phyloP scores from a whole-genome alignment of 2,888 invertebrate species.

The Macropis europaea region DNA sequence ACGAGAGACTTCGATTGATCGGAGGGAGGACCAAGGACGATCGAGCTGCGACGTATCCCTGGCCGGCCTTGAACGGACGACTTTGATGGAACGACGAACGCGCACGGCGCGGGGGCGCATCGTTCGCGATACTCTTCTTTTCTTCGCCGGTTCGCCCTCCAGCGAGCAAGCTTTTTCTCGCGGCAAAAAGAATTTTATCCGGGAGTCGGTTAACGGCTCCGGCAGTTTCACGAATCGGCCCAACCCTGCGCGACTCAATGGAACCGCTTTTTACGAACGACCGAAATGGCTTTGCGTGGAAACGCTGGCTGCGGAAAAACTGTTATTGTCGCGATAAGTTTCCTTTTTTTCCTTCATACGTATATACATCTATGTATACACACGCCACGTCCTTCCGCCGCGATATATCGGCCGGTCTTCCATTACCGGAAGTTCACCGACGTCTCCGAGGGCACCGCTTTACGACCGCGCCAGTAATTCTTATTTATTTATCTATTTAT shows the following conservation, averaged over 20 bases:
- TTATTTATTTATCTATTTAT: no score
- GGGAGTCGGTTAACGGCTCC: conserved; percentile 51
- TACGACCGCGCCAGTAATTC: not conserved
- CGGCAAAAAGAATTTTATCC: conserved; percentile 56
- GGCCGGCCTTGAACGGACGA: conserved; percentile 36
- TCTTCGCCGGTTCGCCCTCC: conserved; percentile 10
- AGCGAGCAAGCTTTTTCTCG: conserved; percentile 49
- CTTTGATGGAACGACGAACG: conserved; percentile 48
- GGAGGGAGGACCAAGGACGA: conserved; percentile 38
- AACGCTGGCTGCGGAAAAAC: conserved; percentile 37
- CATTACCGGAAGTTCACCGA: conserved; percentile 1
- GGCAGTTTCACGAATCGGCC: conserved; percentile 47
- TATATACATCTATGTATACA: conserved; percentile 10
- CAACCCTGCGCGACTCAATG: conserved; percentile 16
- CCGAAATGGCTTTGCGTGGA: conserved; percentile 39
- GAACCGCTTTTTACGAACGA: conserved; percentile 48
- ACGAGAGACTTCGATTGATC: conserved; percentile 32
- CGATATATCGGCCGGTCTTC: conserved; percentile 31
- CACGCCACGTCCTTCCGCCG: not conserved
- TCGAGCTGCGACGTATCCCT: conserved; percentile 34
- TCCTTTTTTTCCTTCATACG: conserved; percentile 12
- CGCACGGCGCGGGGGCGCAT: conserved; percentile 12
- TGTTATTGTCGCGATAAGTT: conserved; percentile 54
- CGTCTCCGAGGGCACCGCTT: not conserved
- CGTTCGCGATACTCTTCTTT: conserved; percentile 37